Evolutionary conservation across 2,888 invertebrate species (phyloP), one percentile per base, ranked within the genome.

Genomic region (Amblyjoppa proteus): DNA sequence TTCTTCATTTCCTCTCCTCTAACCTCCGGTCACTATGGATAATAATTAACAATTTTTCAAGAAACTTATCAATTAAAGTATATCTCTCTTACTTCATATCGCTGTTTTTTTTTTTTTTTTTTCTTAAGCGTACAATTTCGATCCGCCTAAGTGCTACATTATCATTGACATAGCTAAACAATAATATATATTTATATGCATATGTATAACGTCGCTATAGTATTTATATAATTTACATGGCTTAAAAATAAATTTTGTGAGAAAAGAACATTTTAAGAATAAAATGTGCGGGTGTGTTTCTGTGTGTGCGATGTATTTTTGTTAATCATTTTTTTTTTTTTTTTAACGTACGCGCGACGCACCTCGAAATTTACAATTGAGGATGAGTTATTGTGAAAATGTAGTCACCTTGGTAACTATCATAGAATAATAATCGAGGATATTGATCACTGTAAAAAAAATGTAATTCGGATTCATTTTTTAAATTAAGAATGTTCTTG

Each of bases 121-220:
- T 61, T 64, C 31, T 31, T 92, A 92, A 93, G 92, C 92, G 92
- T 92, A 91, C 89, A 91, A 92, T 90, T 90, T 90, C 88, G 88
- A 91, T 90, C 90, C 84, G 84, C 87, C 90, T 92, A 91, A 88
- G 87, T 87, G 80, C 86, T 84, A 86, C 25, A 38, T 71, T 82
- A 61, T 81, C 69, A 76, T 75, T 41, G 83, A 81, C 83, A 87
- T 83, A 76, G 66, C 87, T 87, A 88, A 83, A 75, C 68, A 84
- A 89, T 88, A 87, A 77, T 78, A 73, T 34, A 61, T 84, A 83
- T 68, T 64, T 58, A 69, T 75, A 83, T 75, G 45, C 80, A 34
- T 74, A 58, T 66, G 13, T 78, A 56, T 56, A 34, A 85, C 78
- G 53, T 51, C 45, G 71, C 77, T 71, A 61, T 85, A 83, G 53